Conservation (phyloP, 2,113 vertebrate genomes). For the Nesogale talazaci region DNA sequence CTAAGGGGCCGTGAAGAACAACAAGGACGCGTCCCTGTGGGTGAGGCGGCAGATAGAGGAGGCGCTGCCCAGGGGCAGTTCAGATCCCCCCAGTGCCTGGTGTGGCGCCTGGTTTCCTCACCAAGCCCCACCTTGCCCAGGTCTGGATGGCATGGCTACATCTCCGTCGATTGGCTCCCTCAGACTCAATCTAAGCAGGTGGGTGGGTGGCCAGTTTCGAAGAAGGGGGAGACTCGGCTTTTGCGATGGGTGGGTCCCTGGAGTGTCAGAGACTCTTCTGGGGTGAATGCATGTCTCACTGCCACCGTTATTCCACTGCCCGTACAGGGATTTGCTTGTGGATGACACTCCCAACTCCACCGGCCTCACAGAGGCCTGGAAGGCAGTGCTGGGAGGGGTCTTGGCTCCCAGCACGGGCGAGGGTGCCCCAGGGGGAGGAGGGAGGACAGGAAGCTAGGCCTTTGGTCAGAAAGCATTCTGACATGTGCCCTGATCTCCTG, state of each 20-base stretch:
- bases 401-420: neutral
- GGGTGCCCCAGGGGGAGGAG: neutral
- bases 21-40: neutral
- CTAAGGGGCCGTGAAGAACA: neutral
- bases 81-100: neutral
- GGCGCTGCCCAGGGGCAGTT: neutral
- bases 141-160: neutral
- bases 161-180: neutral
- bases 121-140: neutral
- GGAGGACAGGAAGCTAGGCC: neutral
- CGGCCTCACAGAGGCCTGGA: neutral
- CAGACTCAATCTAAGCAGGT: neutral
- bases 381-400: neutral
- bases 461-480: neutral
- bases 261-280: neutral
- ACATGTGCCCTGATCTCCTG: neutral
- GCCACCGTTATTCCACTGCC: neutral
- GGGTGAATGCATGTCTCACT: neutral
- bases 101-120: neutral
- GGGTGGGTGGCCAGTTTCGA: neutral
- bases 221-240: neutral
- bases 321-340: neutral
- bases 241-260: neutral
- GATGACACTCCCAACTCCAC: neutral
- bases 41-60: fast-evolving